Conservation (phyloP, 2,888 invertebrate species). For the Augochlorella aurata region DNA sequence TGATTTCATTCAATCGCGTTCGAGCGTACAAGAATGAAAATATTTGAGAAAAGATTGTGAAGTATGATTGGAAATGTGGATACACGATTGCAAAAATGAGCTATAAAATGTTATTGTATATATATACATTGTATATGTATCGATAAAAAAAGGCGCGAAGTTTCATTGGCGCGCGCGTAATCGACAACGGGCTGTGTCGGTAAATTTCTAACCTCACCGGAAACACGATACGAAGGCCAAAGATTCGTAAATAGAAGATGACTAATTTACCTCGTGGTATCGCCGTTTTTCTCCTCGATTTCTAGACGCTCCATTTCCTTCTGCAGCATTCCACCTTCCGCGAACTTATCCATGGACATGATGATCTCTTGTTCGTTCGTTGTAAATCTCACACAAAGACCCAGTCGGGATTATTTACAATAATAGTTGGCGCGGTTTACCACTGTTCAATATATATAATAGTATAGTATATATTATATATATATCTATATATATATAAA, state of each 20-base stretch:
- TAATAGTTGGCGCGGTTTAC: constrained; percentile 38
- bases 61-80: neutral
- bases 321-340: constrained; percentile 75
- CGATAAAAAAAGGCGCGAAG: constrained; percentile 49
- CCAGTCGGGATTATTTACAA: constrained; percentile 53
- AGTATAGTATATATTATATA: constrained; percentile 57
- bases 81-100: neutral
- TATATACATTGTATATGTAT: neutral
- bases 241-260: constrained; percentile 41
- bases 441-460: constrained; percentile 63
- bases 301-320: constrained; percentile 80
- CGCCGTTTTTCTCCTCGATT: constrained; percentile 80
- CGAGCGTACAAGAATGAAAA: neutral
- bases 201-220: constrained; percentile 43
- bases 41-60: neutral
- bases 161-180: constrained; percentile 9
- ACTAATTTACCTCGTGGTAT: constrained; percentile 76
- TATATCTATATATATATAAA: constrained; percentile 57
- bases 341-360: constrained; percentile 80
- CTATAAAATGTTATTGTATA: neutral
- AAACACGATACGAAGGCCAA: constrained; percentile 37
- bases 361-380: constrained; percentile 23
- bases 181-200: constrained; percentile 17
- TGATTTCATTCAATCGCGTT: neutral
- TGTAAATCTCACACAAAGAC: constrained; percentile 53